Conservation (phyloP, 1,140 invertebrate genomes). For the Pogonognathellus flavescens region DNA sequence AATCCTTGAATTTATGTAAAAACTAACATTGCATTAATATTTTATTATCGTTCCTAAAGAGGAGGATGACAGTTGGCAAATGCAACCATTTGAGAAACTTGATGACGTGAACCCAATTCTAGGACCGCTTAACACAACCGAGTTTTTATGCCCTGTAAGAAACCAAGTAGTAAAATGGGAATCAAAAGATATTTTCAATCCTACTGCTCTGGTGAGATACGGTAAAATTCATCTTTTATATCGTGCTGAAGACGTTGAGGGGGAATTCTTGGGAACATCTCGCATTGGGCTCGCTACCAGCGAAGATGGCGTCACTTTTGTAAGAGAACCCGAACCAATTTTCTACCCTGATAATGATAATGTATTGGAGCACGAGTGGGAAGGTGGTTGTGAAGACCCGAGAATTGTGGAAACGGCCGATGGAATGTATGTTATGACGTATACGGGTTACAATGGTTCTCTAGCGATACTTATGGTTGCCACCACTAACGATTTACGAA, state of each 20-base stretch:
- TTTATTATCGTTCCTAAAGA: too few species aligned
- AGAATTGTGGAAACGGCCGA: slow-evolving; percentile 52
- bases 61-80: slow-evolving; percentile 46
- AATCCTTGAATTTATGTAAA: too few species aligned
- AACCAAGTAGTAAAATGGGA: slow-evolving; percentile 57
- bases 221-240: slow-evolving; percentile 60
- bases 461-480: slow-evolving; percentile 60
- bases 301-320: slow-evolving; percentile 58
- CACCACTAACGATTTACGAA: slow-evolving; percentile 47
- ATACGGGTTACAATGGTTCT: slow-evolving; percentile 63
- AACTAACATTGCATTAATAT: too few species aligned
- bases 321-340: slow-evolving; percentile 45
- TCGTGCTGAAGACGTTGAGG: slow-evolving; percentile 62
- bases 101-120: slow-evolving; percentile 62
- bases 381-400: slow-evolving; percentile 65
- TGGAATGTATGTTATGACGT: slow-evolving; percentile 63
- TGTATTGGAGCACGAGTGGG: slow-evolving; percentile 57
- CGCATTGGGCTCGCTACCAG: slow-evolving; percentile 61
- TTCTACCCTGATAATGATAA: slow-evolving; percentile 64
- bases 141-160: slow-evolving; percentile 60
- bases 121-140: slow-evolving; percentile 43
- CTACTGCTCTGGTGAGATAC: slow-evolving; percentile 59
- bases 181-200: slow-evolving; percentile 65
- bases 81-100: slow-evolving; percentile 59
- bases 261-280: slow-evolving; percentile 59